Percentiles rank a stretch among this genome's conserved stretches.
Conservation (phyloP, 2,888 invertebrate genomes). For the Leucophora obtusa region DNA sequence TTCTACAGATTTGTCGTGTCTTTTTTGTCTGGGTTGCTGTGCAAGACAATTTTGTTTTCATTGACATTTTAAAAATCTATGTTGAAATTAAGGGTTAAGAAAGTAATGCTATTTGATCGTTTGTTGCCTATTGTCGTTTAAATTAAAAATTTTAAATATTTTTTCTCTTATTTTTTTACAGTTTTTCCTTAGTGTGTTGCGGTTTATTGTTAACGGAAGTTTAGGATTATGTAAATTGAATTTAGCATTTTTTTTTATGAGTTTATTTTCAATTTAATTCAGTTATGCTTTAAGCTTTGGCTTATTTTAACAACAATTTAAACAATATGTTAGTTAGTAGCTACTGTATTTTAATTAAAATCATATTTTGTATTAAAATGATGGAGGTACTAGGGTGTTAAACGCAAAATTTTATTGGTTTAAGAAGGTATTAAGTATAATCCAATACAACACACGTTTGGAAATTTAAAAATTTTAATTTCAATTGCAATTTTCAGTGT, state of each 20-base stretch:
- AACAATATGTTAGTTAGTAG: not conserved
- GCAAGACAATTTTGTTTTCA: too few species aligned
- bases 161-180: conserved; percentile 3
- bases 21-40: too few species aligned
- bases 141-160: not conserved
- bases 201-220: conserved; percentile 38
- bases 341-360: not conserved
- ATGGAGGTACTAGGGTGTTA: not conserved
- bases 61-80: too few species aligned
- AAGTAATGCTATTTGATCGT: not conserved
- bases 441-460: not conserved
- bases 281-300: not conserved
- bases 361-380: not conserved
- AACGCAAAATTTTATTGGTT: not conserved
- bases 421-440: not conserved
- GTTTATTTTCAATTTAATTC: not conserved
- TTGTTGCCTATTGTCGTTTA: not conserved
- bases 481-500: not conserved
- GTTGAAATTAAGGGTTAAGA: not conserved
- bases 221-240: conserved; percentile 23
- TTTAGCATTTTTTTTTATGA: not conserved
- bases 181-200: not conserved
- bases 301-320: not conserved
- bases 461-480: not conserved
- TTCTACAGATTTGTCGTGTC: too few species aligned